Percentiles rank a stretch among this genome's conserved stretches.
Evolutionary conservation across 2,888 invertebrate genomes (phyloP).

Genomic region (Sarcophaga subvicina): DNA sequence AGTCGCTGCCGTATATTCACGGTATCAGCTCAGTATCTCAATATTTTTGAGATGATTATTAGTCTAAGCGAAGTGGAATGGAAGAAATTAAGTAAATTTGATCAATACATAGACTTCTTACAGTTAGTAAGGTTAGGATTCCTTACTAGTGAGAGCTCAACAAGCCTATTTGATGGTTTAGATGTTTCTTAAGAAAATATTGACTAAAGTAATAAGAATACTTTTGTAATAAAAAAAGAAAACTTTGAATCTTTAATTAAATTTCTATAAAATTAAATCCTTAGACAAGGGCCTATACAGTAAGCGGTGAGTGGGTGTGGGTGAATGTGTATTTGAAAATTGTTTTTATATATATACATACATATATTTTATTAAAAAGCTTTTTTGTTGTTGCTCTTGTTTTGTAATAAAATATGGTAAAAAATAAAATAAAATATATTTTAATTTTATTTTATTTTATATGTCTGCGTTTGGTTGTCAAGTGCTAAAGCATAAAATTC

Average conservation of each 20-base stretch:
- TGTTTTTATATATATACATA: slow-evolving; percentile 30
- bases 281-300: slow-evolving; percentile 14
- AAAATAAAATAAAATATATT: slow-evolving; percentile 1
- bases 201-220: too few species aligned
- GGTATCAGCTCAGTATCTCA: too few species aligned
- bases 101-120: too few species aligned
- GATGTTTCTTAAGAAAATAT: neutral
- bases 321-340: slow-evolving; percentile 5
- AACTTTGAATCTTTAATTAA: slow-evolving; percentile 64
- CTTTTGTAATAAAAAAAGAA: neutral
- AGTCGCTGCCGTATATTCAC: too few species aligned
- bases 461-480: slow-evolving; percentile 66
- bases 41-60: too few species aligned
- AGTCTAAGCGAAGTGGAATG: too few species aligned
- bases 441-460: slow-evolving; percentile 52
- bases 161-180: too few species aligned
- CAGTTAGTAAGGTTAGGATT: too few species aligned
- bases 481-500: slow-evolving; percentile 68
- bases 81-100: too few species aligned
- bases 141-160: too few species aligned
- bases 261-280: slow-evolving; percentile 65
- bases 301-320: neutral
- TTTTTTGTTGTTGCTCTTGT: neutral
- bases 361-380: neutral
- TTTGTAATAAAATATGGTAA: neutral